Evolutionary conservation across 2,113 vertebrate genomes (phyloP), one percentile per base, ranked within the genome.

Genomic region (Notechis scutatus): DNA sequence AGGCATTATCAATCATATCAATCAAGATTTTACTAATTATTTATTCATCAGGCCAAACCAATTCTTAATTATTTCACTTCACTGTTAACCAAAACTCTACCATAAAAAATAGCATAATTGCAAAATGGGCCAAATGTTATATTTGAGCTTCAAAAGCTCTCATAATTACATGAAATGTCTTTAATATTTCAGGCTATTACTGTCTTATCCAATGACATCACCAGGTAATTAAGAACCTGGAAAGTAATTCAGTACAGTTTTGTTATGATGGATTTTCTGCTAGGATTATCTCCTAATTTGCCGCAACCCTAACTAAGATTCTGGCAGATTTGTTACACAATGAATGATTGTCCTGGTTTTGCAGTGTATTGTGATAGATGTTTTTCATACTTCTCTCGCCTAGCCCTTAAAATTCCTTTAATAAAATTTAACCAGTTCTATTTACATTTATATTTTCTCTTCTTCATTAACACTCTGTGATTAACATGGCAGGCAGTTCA

Each of bases 121-220:
- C 29, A 90, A 45, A n/a, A 90, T 29, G 57, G 55, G 39, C 18
- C 26, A 57, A 74, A 90, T 47, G 45, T 92, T 29, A 59, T 90
- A 59, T 55, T 3, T 81, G 74, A 50, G 23, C 15, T 29, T 34
- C 45, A 85, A 86, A 81, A 90, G 24, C 26, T 59, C 15, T 87
- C n/a, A 55, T 59, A 61, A 59, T 90, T 90, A 21, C 89, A 90
- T 59, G 74, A 42, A 34, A 21, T 91, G 56, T 24, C 29, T 91
- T 50, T 92, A 34, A 87, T 54, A 59, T 90, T 93, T 90, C 59
- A 90, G 81, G 64, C 23, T 47, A 26, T 90, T 90, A 61, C 6
- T 81, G 56, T 29, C 34, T 81, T 81, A 81, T 34, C 55, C 50
- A 20, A 45, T 90, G 50, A 61, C 45, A 90, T 64, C 85, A 86